Evolutionary conservation across 2,113 vertebrate species (phyloP), one percentile per base, ranked within the genome.

Genomic region (Parus major): DNA sequence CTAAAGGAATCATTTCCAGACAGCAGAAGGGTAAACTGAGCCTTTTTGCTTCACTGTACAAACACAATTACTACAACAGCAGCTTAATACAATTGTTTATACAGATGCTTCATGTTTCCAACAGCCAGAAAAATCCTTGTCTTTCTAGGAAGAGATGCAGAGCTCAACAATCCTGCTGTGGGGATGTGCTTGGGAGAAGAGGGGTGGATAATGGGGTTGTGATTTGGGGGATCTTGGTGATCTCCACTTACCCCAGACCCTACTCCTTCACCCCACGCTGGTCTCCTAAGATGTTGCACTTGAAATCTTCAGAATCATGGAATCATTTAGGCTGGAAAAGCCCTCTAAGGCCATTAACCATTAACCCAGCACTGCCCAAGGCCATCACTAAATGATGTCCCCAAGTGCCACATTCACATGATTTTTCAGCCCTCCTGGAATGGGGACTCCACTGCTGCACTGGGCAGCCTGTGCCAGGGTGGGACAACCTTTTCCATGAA

Each of bases 1-100:
- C 96, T 95, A 86, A 65, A 97, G 96, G 90, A 96, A 95, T 95
- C 81, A 80, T 92, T 95, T 96, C 81, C 95, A 92, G 86, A 91
- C 89, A 84, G 66, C 87, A 77, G 63, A 93, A 63, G 84, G 90
- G 90, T 90, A 96, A 96, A 91, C 82, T 59, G 82, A 97, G 91
- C 87, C 87, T 95, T 93, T 92, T 93, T 96, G 75, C 89, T 93
- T 92, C 78, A 52, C 91, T 79, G 95, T 97, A 80, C 94, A 96
- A 95, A 95, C 71, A 95, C 92, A 95, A 97, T 91, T 91, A 89
- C 94, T 90, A 94, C 94, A 93, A 92, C 82, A 90, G 82, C 7
- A 1, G 91, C 92, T 95, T 91, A 95, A 88, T 72, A 39, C 82
- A 83, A 88, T 88, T 94, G 86, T 90, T 95, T 93, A 95, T 95